Evolutionary conservation across 2,888 invertebrate species (phyloP).

Genomic region (Perizoma flavofasciatum): DNA sequence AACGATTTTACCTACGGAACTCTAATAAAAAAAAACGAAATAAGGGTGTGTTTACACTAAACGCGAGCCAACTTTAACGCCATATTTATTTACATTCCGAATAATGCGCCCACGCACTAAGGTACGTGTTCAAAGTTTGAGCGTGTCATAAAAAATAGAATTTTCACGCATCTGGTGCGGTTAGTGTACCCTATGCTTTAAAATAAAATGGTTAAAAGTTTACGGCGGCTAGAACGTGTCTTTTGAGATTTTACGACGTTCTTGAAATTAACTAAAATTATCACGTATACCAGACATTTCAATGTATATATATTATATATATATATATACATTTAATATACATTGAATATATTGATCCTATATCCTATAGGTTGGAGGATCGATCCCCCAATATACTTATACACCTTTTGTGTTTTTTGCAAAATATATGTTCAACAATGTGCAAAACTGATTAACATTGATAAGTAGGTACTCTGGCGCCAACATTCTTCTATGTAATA

Average conservation of each 20-base stretch:
- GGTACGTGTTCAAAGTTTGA: conserved; percentile 65
- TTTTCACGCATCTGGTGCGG: conserved; percentile 72
- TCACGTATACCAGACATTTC: too few species aligned
- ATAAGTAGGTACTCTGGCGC: too few species aligned
- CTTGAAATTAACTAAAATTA: conserved; percentile 13
- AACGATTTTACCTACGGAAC: conserved; percentile 6
- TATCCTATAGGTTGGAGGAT: too few species aligned
- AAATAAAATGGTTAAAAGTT: conserved; percentile 26
- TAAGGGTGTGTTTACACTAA: conserved; percentile 73
- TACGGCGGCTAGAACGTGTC: conserved; percentile 16
- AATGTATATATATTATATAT: too few species aligned
- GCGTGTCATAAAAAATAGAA: conserved; percentile 71
- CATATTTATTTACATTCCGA: conserved; percentile 76
- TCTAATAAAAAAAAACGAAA: conserved; percentile 44
- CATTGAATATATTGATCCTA: too few species aligned
- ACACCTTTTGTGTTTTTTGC: conserved; percentile 10
- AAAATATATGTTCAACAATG: not conserved
- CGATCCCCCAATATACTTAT: not conserved
- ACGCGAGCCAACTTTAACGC: conserved; percentile 57
- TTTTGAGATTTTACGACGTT: conserved; percentile 17
- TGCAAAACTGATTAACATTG: not conserved
- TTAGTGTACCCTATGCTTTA: conserved; percentile 52
- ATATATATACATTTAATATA: too few species aligned
- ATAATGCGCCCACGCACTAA: conserved; percentile 56
- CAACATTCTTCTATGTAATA: too few species aligned